These are phyloP conservation scores for Drosophila lini DNA, from an alignment of 1,140 invertebrate species.

Conservation along the genomic window DNA sequence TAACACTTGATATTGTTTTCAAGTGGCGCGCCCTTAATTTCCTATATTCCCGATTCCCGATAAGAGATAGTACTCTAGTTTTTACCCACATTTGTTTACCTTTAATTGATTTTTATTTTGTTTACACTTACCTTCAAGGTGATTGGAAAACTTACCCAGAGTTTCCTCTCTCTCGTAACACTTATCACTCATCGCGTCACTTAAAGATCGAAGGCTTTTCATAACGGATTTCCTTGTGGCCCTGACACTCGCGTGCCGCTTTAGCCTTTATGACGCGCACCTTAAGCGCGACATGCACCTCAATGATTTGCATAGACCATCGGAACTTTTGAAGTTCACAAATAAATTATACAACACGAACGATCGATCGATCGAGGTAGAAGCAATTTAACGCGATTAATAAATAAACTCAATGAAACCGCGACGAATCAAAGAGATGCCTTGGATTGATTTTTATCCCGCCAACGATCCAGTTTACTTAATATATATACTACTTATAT, in stretches of 20 bases:
- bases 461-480: constrained; percentile 27
- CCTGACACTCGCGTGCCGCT: constrained; percentile 28
- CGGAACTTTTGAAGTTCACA: constrained; percentile 45
- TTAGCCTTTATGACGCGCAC: constrained; percentile 35
- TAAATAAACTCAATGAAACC: constrained; percentile 56
- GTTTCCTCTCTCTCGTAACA: constrained; percentile 25
- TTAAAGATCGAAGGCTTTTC: constrained; percentile 9
- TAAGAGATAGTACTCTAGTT: constrained; percentile 10
- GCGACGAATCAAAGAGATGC: constrained; percentile 27
- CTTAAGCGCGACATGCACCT: constrained; percentile 29
- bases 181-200: constrained; percentile 26
- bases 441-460: constrained; percentile 36
- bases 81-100: neutral
- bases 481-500: neutral
- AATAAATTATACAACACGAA: constrained; percentile 43
- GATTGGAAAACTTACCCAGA: constrained; percentile 39
- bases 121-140: constrained; percentile 34
- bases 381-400: constrained; percentile 48
- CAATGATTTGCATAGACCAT: constrained; percentile 47
- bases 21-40: constrained; percentile 15
- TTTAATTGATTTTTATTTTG: constrained; percentile 6
- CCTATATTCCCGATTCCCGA: constrained; percentile 1
- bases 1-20: neutral
- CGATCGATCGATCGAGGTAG: constrained; percentile 52
- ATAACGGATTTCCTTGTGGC: constrained; percentile 44